Conservation (phyloP, 2,797 vertebrate genomes). For the Falco peregrinus region DNA sequence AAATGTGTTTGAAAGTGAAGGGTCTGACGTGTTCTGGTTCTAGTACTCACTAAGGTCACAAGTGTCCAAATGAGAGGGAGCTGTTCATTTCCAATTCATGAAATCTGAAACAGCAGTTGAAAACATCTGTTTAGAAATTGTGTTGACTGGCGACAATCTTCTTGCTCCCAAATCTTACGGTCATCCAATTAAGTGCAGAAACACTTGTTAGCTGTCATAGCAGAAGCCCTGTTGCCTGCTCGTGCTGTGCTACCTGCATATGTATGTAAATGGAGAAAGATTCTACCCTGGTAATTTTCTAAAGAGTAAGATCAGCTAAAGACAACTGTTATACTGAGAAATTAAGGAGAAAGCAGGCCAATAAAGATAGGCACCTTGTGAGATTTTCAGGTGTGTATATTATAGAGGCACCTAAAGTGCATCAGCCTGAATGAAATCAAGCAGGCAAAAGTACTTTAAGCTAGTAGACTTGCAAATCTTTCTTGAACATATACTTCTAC, state of each 20-base stretch:
- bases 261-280: background rate
- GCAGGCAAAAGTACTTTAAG: background rate
- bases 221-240: background rate
- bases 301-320: background rate
- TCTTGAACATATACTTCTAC: background rate
- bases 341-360: background rate
- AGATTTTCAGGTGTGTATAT: background rate
- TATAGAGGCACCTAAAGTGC: background rate
- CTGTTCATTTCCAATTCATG: background rate
- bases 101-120: background rate
- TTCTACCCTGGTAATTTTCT: background rate
- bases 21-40: background rate
- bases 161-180: background rate
- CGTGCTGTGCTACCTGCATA: background rate
- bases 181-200: background rate
- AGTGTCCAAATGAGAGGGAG: background rate
- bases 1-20: background rate
- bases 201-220: background rate
- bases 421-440: background rate
- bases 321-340: background rate
- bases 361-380: background rate
- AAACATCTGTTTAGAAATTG: background rate
- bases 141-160: background rate
- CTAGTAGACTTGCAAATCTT: background rate
- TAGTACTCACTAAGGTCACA: background rate